A percentile compares a stretch with the other conserved stretches of the same genome.
Evolutionary conservation across 2,888 invertebrate species (phyloP).

Genomic region (Scaptomyza polygonia): DNA sequence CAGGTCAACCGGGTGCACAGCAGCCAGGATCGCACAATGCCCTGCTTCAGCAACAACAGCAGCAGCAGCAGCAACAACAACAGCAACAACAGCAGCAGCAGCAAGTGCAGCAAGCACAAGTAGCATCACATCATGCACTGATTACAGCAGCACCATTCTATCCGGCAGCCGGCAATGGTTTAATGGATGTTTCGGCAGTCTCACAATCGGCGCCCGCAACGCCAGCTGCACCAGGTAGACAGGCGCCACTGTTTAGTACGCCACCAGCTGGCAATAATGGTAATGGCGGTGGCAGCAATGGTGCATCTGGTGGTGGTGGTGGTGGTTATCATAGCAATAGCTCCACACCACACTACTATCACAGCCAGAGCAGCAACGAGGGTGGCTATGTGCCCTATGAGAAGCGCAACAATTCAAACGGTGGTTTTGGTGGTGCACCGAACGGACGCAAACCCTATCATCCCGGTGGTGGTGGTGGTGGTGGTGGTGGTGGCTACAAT

Average conservation of each 20-base stretch:
- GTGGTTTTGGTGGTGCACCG: slow-evolving; percentile 16
- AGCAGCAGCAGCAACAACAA: too few species aligned
- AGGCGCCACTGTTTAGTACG: slow-evolving; percentile 84
- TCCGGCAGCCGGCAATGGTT: slow-evolving; percentile 62
- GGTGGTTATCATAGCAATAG: slow-evolving; percentile 75
- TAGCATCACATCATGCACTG: slow-evolving; percentile 80
- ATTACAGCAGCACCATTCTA: slow-evolving; percentile 81
- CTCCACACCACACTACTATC: slow-evolving; percentile 81
- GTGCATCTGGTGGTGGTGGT: slow-evolving; percentile 39
- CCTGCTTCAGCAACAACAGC: slow-evolving; percentile 62
- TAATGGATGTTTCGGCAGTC: slow-evolving; percentile 55
- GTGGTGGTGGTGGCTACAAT: slow-evolving; percentile 57
- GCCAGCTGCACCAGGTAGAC: slow-evolving; percentile 77
- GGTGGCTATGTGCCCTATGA: slow-evolving; percentile 69
- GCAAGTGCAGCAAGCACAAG: slow-evolving; percentile 50
- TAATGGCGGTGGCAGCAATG: slow-evolving; percentile 24
- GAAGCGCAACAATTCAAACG: slow-evolving; percentile 70
- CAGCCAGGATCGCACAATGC: slow-evolving; percentile 59
- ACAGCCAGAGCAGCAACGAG: slow-evolving; percentile 66
- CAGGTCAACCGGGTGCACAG: slow-evolving; percentile 70
- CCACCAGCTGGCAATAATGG: slow-evolving; percentile 80
- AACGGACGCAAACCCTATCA: slow-evolving; percentile 63
- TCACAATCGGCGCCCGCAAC: slow-evolving; percentile 84
- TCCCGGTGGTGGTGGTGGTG: slow-evolving; percentile 32
- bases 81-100: slow-evolving; percentile 43